These are phyloP conservation scores for Melanotaenia boesemani DNA, from an alignment of 2,797 vertebrate species.

Conservation along the genomic window DNA sequence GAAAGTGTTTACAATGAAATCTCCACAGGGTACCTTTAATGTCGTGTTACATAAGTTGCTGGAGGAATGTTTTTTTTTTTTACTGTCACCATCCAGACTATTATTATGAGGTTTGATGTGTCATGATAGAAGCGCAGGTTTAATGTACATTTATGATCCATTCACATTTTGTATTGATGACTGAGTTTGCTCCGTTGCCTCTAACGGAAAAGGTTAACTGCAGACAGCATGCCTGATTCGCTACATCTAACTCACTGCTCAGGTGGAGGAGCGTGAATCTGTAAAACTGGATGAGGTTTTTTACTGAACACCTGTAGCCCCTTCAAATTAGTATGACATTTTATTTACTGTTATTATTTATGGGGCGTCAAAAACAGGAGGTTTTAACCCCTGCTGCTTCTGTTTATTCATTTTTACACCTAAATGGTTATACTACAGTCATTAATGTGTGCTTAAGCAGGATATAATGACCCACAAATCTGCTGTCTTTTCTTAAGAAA, in stretches of 20 bases:
- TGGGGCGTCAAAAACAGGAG: not conserved
- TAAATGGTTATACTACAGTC: too few species aligned
- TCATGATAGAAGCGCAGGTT: slow-evolving; percentile 6
- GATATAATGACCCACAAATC: too few species aligned
- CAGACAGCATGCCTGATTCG: slow-evolving; percentile 1
- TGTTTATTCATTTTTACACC: not conserved
- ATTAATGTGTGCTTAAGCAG: too few species aligned
- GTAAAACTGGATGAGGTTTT: too few species aligned
- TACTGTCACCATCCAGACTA: not conserved
- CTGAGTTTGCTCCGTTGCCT: slow-evolving; percentile 13
- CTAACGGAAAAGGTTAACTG: slow-evolving; percentile 11
- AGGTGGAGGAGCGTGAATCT: not conserved
- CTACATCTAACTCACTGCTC: slow-evolving; percentile 1
- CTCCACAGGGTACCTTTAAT: slow-evolving; percentile 2
- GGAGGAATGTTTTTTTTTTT: slow-evolving; percentile 6
- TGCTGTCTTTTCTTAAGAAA: too few species aligned
- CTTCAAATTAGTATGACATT: not conserved
- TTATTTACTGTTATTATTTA: not conserved
- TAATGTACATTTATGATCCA: slow-evolving; percentile 23
- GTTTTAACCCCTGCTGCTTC: not conserved
- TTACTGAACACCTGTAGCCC: too few species aligned
- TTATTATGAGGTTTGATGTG: slow-evolving; percentile 13
- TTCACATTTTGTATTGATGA: slow-evolving; percentile 11
- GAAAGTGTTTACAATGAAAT: slow-evolving; percentile 17
- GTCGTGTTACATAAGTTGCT: slow-evolving; percentile 9